Evolutionary conservation across 92 coral and sea anemone genomes (phyloP), one percentile per base, ranked within the genome.

Genomic region (Isaurus tuberculatus): DNA sequence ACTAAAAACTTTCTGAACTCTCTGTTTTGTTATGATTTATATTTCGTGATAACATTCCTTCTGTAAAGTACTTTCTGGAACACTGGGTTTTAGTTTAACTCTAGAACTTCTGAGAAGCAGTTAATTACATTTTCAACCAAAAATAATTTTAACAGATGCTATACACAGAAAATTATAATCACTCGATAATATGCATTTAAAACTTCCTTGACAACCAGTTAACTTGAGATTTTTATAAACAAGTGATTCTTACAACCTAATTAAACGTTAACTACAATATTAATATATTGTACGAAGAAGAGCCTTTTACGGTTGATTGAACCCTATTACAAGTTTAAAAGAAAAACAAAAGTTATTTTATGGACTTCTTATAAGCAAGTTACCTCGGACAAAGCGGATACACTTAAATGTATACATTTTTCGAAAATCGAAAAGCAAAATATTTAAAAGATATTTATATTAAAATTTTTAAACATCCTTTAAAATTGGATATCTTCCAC

Each of bases 401-500:
- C 58, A 49, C 58, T 49, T n/a, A 49, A 49, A 0, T 49, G 58
- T 17, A 49, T 17, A 49, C 11, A 49, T 49, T 11, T 15, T 49
- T 49, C 15, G 58, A 49, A 4, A 49, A 49, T 49, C 11, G 15
- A 49, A 49, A 49, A 5, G 4, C 19, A 49, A n/a, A 11, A 0
- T 49, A 11, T 49, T 49, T 49, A 17, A 1, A 49, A 49, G 19
- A 49, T 11, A 11, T 49, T 49, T 17, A 49, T 49, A 49, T 11
- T 49, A 49, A 49, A 49, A 4, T 49, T 49, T 11, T 49, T 15
- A n/a, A 11, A 10, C 22, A 14, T 30, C 15, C 27, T 19, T 74
- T 49, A n/a, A 20, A 19, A 7, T 60, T 77, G 55, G 82, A 57
- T 19, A 32, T 9, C 14, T 19, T 77, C 70, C 82, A 58, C 49